These are phyloP conservation scores for Plumapathes pennacea DNA, from an alignment of 92 coral and sea anemone genomes.

Conservation along the genomic window DNA sequence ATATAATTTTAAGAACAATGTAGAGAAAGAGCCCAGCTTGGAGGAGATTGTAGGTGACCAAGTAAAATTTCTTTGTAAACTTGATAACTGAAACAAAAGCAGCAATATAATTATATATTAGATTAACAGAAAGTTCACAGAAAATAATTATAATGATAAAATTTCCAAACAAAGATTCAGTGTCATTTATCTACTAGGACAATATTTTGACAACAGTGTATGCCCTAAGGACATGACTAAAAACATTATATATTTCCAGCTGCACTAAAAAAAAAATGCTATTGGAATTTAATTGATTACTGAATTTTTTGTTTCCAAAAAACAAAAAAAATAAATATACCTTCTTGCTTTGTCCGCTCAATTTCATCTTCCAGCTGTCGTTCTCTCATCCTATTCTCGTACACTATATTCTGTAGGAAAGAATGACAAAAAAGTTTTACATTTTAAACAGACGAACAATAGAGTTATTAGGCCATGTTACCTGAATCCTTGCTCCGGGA, in stretches of 20 bases:
- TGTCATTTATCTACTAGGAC: neutral
- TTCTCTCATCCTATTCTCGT: conserved; percentile 40
- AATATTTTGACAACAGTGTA: neutral
- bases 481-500: conserved; percentile 28
- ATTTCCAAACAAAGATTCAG: neutral
- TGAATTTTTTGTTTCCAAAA: neutral
- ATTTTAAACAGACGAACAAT: no score
- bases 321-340: conserved; percentile 4
- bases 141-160: neutral
- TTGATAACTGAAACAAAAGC: conserved; percentile 38
- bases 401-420: conserved; percentile 31
- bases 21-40: conserved; percentile 44
- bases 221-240: no score
- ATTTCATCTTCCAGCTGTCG: conserved; percentile 45
- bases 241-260: no score
- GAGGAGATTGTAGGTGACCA: conserved; percentile 51
- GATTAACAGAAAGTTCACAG: no score
- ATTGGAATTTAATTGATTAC: neutral
- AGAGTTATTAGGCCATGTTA: no score
- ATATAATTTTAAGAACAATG: conserved; percentile 40
- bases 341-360: conserved; percentile 47
- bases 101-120: no score
- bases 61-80: conserved; percentile 52
- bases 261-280: neutral
- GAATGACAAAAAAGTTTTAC: no score